Evolutionary conservation across 1,140 invertebrate genomes (phyloP).

Genomic region (Drosophila trapezifrons): DNA sequence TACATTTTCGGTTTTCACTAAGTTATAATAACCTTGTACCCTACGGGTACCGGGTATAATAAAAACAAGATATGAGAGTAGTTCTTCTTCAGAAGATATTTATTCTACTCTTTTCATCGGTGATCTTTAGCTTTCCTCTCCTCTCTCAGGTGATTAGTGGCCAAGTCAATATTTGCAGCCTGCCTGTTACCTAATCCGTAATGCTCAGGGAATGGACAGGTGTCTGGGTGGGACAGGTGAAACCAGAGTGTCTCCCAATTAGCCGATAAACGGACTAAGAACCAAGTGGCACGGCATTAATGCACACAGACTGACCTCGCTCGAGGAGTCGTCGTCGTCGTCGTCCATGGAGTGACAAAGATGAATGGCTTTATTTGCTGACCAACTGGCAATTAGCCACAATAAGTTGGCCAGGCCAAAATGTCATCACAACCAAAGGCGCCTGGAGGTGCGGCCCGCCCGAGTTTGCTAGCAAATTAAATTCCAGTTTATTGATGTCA

Average conservation of each 20-base stretch:
- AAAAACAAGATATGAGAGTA: no score
- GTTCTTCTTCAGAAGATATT: not conserved
- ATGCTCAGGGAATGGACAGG: not conserved
- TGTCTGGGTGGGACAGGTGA: constrained; percentile 9
- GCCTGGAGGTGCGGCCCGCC: constrained; percentile 36
- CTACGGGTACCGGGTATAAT: no score
- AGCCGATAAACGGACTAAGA: constrained; percentile 22
- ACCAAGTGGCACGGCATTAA: constrained; percentile 26
- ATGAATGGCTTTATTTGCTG: constrained; percentile 58
- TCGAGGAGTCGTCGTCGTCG: not conserved
- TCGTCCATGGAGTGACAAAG: constrained; percentile 55
- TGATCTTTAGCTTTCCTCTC: not conserved
- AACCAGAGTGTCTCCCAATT: constrained; percentile 42
- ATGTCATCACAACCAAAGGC: constrained; percentile 47
- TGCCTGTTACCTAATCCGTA: constrained; percentile 22
- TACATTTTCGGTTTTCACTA: no score
- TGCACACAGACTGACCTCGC: constrained; percentile 19
- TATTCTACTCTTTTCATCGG: constrained; percentile 8
- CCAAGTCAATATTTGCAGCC: constrained; percentile 41
- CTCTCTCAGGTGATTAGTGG: constrained; percentile 19
- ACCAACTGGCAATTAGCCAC: constrained; percentile 60
- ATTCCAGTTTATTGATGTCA: constrained; percentile 70
- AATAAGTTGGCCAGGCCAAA: constrained; percentile 50
- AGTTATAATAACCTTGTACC: no score
- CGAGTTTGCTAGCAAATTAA: constrained; percentile 48